Base-by-base conservation (phyloP, 2,797 vertebrate genomes). In the Sandelia bainsii region DNA sequence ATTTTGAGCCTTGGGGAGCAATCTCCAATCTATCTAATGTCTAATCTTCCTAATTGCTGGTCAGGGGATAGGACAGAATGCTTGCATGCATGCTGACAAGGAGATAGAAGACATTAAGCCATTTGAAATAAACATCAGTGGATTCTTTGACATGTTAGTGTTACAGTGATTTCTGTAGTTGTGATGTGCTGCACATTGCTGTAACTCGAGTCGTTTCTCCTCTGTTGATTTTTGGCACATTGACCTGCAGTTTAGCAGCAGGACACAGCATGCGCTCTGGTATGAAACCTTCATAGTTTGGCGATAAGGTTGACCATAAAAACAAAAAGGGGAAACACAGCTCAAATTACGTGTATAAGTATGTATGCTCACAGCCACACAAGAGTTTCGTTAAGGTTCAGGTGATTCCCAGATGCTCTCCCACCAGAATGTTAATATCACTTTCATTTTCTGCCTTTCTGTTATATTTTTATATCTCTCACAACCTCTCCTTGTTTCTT, bases 221-320 rank as follows among this genome's bases (percentile, higher is more conserved):
- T 59, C 19, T 62, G 64, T 51, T 62, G 58, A 13, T 54, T 64
- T 60, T 37, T 17, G 20, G 16, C 62, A 22, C 19, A 34, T 3
- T 57, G 69, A 48, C 45, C 60, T 65, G 32, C 45, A 59, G 72
- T 73, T 51, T 0, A 69, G 20, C 58, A 76, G 70, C 72, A 72
- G 60, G 72, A 75, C 20, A 1, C 32, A 23, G 46, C 68, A 42
- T 10, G 27, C 6, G 56, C 40, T 74, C 44, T 46, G 71, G 57
- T 67, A 46, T 50, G 50, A 73, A 64, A 20, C 34, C 17, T 5
- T 10, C 20, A 20, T 22, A 39, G 58, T 27, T 52, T 67, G n/a
- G 11, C 9, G 57, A 72, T 65, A n/a, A 61, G 19, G n/a, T 27
- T 42, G 39, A 65, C 56, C 54, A 17, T 62, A 32, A 70, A 59